Base-by-base conservation (phyloP, 2,888 invertebrate species). In the Hololepta plana region DNA sequence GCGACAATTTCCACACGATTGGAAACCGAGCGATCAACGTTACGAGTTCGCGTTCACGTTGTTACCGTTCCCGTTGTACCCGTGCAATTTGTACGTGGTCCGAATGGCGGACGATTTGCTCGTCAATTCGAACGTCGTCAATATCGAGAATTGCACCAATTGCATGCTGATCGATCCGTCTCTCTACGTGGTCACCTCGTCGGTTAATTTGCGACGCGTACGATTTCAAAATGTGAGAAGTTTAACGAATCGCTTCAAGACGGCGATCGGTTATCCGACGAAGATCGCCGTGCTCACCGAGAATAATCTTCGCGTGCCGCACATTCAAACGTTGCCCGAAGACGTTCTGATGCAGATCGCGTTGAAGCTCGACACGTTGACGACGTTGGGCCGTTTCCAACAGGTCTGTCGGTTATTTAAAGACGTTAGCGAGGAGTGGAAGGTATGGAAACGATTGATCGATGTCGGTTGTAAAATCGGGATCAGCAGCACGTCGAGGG, bases 271-370 rank as follows among this genome's bases (percentile, higher is more conserved):
- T 6, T 44, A 41, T 36, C 45, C 46, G 2, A 43, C 42, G 1
- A 53, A 49, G 38, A 34, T 34, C 27, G 32, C 34, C 7, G 37
- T 47, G 27, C 35, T 42, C 24, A 27, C 24, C 12, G 17, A 20
- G 14, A 35, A 39, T 13, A 23, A 29, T 19, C 20, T 35, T 13
- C 33, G 32, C 24, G 30, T 32, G 31, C 43, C 53, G 11, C 46
- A 50, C 38, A 35, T 60, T 5, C 38, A 42, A 22, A 44, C 51
- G 22, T 33, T 60, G 25, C 60, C 60, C 4, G 32, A 35, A 1
- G 60, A 60, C 41, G 31, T 59, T 4, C 41, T 46, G 28, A 15
- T 42, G 0, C 28, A 42, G 16, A 51, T 57, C 15, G 25, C 35
- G 32, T 17, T 12, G 5, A 25, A n/a, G 15, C n/a, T n/a, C n/a